These are phyloP conservation scores for Xylota sylvarum DNA, from an alignment of 2,888 invertebrate species.

Conservation along the genomic window DNA sequence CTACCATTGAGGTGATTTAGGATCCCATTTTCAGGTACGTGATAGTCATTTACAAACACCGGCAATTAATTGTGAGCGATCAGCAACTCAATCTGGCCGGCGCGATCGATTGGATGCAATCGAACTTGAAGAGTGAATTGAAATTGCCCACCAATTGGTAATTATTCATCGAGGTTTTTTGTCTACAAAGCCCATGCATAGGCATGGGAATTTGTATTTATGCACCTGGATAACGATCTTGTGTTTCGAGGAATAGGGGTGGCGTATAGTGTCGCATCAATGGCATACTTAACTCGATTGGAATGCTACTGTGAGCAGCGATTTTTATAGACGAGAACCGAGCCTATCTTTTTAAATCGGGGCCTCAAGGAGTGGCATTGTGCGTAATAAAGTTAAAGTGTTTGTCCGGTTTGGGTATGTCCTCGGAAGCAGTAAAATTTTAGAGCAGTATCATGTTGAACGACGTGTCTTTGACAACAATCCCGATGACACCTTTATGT, in stretches of 20 bases:
- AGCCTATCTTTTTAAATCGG: neutral
- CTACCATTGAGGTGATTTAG: slow-evolving; percentile 77
- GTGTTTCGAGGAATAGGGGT: slow-evolving; percentile 56
- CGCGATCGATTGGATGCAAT: slow-evolving; percentile 64
- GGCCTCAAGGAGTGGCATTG: slow-evolving; percentile 18
- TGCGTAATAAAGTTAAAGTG: neutral
- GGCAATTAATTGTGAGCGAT: slow-evolving; percentile 73
- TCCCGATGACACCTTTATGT: neutral
- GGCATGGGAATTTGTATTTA: slow-evolving; percentile 64
- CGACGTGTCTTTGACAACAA: neutral
- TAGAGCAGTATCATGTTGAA: neutral
- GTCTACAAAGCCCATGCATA: slow-evolving; percentile 7
- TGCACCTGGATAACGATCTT: slow-evolving; percentile 66
- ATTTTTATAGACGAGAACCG: neutral
- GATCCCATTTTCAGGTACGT: slow-evolving; percentile 76
- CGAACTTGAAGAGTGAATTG: slow-evolving; percentile 42
- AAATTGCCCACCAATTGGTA: slow-evolving; percentile 63
- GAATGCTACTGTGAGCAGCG: slow-evolving; percentile 14
- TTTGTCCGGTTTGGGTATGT: neutral
- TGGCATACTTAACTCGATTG: slow-evolving; percentile 47
- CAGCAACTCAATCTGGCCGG: slow-evolving; percentile 69
- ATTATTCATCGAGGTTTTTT: slow-evolving; percentile 62
- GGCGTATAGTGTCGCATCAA: slow-evolving; percentile 39
- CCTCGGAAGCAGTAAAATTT: slow-evolving; percentile 6
- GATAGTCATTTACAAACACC: slow-evolving; percentile 64